These are phyloP conservation scores for Bubo bubo DNA, from an alignment of 2,113 vertebrate genomes.

Conservation along the genomic window DNA sequence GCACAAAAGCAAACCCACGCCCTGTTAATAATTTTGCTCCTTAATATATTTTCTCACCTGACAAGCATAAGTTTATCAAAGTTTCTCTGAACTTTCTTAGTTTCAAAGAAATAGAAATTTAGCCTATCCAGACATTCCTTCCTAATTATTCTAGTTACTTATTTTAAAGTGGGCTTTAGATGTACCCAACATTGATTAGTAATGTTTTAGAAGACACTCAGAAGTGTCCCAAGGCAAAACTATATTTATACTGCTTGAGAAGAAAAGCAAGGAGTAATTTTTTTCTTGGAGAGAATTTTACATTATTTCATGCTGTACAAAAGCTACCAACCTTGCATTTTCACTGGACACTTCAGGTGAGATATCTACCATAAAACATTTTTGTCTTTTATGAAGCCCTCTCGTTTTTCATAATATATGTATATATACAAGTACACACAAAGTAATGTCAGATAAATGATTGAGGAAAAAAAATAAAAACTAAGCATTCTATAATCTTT, in stretches of 20 bases:
- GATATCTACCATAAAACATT: background rate
- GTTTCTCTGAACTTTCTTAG: background rate
- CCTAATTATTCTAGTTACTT: background rate
- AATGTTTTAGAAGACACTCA: background rate
- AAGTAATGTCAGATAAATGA: background rate
- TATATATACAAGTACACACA: background rate
- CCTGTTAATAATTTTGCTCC: background rate
- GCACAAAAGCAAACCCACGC: background rate
- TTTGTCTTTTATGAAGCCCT: background rate
- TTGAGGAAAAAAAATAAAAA: background rate
- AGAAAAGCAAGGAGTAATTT: background rate
- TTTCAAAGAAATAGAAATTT: background rate
- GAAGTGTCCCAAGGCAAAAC: background rate
- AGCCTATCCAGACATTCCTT: background rate
- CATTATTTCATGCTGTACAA: background rate
- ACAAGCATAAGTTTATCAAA: background rate
- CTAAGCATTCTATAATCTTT: background rate
- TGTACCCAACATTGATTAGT: background rate
- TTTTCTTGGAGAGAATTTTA: background rate
- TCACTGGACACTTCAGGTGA: background rate
- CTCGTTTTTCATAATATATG: background rate
- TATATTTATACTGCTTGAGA: background rate
- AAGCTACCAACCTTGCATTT: background rate
- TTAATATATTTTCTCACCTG: background rate
- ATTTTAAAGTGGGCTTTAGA: background rate